Base-by-base conservation (phyloP, 2,113 vertebrate genomes). In the Ornithorhynchus anatinus region DNA sequence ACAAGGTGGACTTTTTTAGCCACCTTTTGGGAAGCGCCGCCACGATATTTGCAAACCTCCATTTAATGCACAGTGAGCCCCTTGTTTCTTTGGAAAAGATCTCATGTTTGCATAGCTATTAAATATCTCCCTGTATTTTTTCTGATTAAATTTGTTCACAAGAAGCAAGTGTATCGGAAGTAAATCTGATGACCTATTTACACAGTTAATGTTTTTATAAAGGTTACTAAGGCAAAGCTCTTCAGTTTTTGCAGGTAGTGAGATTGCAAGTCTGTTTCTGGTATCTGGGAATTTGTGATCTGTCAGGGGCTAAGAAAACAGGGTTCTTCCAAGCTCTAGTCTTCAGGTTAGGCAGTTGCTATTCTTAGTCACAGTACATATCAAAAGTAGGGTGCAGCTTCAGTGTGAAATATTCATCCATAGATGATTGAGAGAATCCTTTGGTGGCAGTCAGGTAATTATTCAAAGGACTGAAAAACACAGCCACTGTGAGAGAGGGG, bases 381-480 rank as follows among this genome's bases (percentile, higher is more conserved):
- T 69, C 69, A 20, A 31, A 6, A 11, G 35, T 40, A 4, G 14
- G 29, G 3, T 58, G 50, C 15, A 42, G 51, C 57, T 43, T 57
- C 51, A 70, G 40, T 16, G 27, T 45, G 17, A 9, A 22, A 69
- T 36, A n/a, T 35, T 22, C 48, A 10, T 85, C 63, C 73, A 72
- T 67, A 59, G 39, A 35, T 64, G 38, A 6, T 65, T 19, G 10
- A 5, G 37, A 54, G 36, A 38, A 19, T 7, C 68, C 69, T 71
- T 69, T 43, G 19, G 44, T 52, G 54, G 70, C 10, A 36, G 14
- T 2, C 4, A 31, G 17, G 23, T 17, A 5, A 15, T 14, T 42
- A 44, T 71, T 94, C 86, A 94, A 54, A 93, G 91, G 40, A 91
- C 77, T 19, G 92, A 91, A 45, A 94, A 88, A 9, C 85, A 86